Evolutionary conservation across 2,113 vertebrate genomes (phyloP).

Genomic region (Lota lota): DNA sequence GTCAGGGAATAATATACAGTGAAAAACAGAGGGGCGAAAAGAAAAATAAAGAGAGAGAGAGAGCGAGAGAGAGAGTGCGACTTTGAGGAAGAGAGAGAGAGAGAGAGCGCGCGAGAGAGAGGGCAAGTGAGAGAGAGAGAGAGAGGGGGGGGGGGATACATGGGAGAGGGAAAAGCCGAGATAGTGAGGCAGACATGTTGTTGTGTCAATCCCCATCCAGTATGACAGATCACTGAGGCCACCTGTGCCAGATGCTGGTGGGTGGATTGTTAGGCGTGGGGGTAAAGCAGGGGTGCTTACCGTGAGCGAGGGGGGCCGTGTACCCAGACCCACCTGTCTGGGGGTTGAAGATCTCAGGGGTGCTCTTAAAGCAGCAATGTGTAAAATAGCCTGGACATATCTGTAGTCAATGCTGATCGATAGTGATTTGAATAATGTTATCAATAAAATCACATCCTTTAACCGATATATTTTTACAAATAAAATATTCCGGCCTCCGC

Average conservation of each 20-base stretch:
- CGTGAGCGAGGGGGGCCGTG: constrained; percentile 49
- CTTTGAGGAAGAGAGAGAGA: too few relatives aligned
- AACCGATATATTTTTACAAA: too few relatives aligned
- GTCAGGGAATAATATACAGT: background rate
- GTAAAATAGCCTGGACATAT: too few relatives aligned
- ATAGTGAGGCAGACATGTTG: background rate
- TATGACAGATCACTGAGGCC: constrained; percentile 44
- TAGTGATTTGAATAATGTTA: too few relatives aligned
- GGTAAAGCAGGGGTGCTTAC: constrained; percentile 54
- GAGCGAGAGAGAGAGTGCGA: background rate
- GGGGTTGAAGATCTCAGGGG: constrained; percentile 48
- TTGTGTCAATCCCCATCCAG: constrained; percentile 38
- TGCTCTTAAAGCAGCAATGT: constrained; percentile 37
- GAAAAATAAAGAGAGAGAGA: background rate
- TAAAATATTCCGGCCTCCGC: too few relatives aligned
- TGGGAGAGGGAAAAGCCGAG: background rate
- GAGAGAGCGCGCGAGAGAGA: too few relatives aligned
- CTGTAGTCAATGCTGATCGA: too few relatives aligned
- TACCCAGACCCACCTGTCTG: constrained; percentile 52
- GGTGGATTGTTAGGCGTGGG: constrained; percentile 52
- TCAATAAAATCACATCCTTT: too few relatives aligned
- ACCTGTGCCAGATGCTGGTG: constrained; percentile 59
- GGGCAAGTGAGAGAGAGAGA: background rate
- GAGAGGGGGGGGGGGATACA: background rate
- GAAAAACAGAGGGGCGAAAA: too few relatives aligned